Percentiles rank a stretch among this genome's conserved stretches.
Conservation (phyloP, 2,888 invertebrate species). For the Anagyrus pseudococci region DNA sequence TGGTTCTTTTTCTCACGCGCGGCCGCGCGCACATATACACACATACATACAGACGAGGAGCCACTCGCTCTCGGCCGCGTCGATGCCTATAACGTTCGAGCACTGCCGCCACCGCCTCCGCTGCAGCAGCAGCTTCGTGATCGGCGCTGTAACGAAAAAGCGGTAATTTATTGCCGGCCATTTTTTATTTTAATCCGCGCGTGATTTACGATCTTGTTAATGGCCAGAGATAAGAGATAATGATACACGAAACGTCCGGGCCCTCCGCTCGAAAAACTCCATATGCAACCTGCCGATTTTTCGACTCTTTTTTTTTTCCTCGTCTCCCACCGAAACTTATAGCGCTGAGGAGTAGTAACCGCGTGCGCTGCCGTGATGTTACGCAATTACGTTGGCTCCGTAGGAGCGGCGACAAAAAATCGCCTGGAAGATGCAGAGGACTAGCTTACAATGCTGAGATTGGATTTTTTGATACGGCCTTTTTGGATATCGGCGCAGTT, state of each 20-base stretch:
- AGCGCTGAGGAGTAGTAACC: too few relatives aligned
- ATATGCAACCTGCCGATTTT: too few relatives aligned
- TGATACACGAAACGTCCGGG: conserved; percentile 36
- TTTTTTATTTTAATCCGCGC: conserved; percentile 27
- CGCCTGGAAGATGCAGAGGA: too few relatives aligned
- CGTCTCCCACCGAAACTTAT: too few relatives aligned
- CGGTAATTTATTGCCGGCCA: conserved; percentile 34
- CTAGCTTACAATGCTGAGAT: too few relatives aligned
- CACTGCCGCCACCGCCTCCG: too few relatives aligned
- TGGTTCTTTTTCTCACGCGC: conserved; percentile 37
- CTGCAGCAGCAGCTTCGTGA: conserved; percentile 12
- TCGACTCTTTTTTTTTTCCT: too few relatives aligned
- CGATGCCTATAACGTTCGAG: too few relatives aligned
- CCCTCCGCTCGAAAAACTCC: too few relatives aligned
- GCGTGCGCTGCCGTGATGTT: conserved; percentile 29
- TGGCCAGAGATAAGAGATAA: conserved; percentile 37
- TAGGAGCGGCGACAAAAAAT: not conserved
- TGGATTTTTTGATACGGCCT: too few relatives aligned
- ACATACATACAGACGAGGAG: conserved; percentile 1
- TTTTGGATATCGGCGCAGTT: too few relatives aligned
- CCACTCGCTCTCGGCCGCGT: too few relatives aligned
- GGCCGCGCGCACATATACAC: not conserved
- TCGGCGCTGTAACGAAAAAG: conserved; percentile 28
- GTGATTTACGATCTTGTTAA: conserved; percentile 39
- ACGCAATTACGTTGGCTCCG: conserved; percentile 19